Evolutionary conservation across 2,888 invertebrate species (phyloP).

Genomic region (Ypsolopha scabrella): DNA sequence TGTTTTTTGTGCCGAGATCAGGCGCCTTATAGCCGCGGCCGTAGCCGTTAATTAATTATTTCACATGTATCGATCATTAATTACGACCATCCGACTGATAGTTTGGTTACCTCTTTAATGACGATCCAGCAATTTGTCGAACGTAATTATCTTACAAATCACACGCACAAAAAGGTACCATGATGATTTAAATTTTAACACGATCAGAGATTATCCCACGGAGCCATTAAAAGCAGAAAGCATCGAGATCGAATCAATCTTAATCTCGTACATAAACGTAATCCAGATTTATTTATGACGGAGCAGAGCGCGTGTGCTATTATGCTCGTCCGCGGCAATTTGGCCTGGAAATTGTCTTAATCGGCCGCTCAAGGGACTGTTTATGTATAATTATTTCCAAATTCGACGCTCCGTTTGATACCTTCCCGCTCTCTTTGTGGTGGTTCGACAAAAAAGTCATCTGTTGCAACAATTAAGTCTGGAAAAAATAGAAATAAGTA

Average conservation of each 20-base stretch:
- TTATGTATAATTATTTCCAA: conserved; percentile 72
- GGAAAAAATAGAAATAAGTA: conserved; percentile 69
- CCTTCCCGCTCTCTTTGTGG: conserved; percentile 71
- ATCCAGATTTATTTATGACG: conserved; percentile 71
- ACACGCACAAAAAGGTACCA: conserved; percentile 48
- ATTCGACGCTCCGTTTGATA: conserved; percentile 70
- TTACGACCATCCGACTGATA: conserved; percentile 48
- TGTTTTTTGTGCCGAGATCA: conserved; percentile 56
- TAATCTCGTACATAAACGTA: conserved; percentile 68
- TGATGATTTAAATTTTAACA: conserved; percentile 63
- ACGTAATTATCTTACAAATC: conserved; percentile 63
- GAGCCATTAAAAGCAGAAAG: conserved; percentile 63
- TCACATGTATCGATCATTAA: conserved; percentile 69
- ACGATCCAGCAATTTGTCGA: conserved; percentile 61
- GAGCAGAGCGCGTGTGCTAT: conserved; percentile 64
- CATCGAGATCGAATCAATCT: conserved; percentile 69
- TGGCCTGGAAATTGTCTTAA: conserved; percentile 71
- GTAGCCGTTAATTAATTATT: conserved; percentile 66
- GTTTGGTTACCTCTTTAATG: conserved; percentile 61
- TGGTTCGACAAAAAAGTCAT: conserved; percentile 70
- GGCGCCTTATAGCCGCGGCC: conserved; percentile 41
- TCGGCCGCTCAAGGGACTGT: conserved; percentile 71
- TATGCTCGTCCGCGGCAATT: conserved; percentile 70
- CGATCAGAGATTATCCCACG: conserved; percentile 52
- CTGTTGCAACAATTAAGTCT: conserved; percentile 68